These are phyloP conservation scores for Blennius ocellaris DNA, from an alignment of 2,113 vertebrate species.

Conservation along the genomic window DNA sequence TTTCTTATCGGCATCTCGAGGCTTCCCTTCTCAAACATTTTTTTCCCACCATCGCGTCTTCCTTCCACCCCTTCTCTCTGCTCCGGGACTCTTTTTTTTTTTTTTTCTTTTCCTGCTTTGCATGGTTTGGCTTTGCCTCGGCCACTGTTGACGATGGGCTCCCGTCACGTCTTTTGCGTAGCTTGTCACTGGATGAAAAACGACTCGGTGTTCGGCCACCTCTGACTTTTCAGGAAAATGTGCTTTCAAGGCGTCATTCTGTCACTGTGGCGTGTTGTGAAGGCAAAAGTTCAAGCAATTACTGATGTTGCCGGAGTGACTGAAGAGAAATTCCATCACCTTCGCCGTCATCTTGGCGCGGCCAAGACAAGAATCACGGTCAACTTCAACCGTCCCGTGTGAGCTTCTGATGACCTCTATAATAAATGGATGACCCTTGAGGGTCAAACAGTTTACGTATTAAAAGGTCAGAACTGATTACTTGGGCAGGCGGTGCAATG, in stretches of 20 bases:
- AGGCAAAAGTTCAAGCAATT: slow-evolving; percentile 45
- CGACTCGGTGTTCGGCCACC: slow-evolving; percentile 38
- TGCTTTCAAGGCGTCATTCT: slow-evolving; percentile 43
- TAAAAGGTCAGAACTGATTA: not conserved
- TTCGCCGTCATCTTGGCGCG: not conserved
- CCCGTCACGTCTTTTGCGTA: slow-evolving; percentile 39
- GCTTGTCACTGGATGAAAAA: slow-evolving; percentile 74
- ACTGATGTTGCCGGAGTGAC: slow-evolving; percentile 28
- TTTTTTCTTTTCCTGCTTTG: slow-evolving; percentile 60
- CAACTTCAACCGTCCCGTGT: slow-evolving; percentile 6
- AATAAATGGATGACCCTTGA: slow-evolving; percentile 2
- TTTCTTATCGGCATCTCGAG: slow-evolving; percentile 41
- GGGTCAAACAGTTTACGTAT: slow-evolving; percentile 4
- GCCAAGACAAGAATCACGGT: not conserved
- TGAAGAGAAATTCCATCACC: slow-evolving; percentile 43
- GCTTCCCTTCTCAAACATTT: slow-evolving; percentile 57
- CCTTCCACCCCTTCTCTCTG: slow-evolving; percentile 28
- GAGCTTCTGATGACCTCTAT: slow-evolving; percentile 18
- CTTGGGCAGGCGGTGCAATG: not conserved
- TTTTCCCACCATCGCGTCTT: not conserved
- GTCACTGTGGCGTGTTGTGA: slow-evolving; percentile 22
- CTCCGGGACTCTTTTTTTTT: slow-evolving; percentile 61
- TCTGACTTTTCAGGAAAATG: slow-evolving; percentile 49
- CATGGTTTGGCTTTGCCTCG: slow-evolving; percentile 44
- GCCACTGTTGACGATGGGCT: slow-evolving; percentile 67